Conservation (phyloP, 2,113 vertebrate species). For the Oxyruncus cristatus region DNA sequence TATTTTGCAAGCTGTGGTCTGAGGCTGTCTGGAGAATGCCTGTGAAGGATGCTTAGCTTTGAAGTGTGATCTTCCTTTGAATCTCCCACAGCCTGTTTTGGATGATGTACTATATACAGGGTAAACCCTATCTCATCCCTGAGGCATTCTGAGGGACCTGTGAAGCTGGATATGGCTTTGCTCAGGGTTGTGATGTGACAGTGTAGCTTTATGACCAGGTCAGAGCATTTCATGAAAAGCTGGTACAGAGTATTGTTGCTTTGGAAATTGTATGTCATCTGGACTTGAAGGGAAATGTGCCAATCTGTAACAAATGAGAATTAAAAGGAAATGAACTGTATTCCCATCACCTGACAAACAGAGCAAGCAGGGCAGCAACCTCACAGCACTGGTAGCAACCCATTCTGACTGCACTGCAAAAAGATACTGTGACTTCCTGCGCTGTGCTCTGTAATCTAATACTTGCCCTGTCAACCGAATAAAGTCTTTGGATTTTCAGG, state of each 20-base stretch:
- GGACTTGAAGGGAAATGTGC: not conserved
- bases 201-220: not conserved
- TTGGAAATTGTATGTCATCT: not conserved
- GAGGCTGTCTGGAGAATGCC: not conserved
- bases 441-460: not conserved
- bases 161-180: not conserved
- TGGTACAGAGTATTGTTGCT: not conserved
- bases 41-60: not conserved
- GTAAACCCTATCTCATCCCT: not conserved
- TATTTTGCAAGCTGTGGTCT: not conserved
- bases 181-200: not conserved
- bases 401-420: not conserved
- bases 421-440: not conserved
- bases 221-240: not conserved
- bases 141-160: not conserved
- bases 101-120: not conserved
- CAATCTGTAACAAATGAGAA: not conserved
- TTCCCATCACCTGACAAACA: not conserved
- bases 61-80: not conserved
- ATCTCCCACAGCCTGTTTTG: not conserved
- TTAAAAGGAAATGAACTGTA: not conserved
- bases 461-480: not conserved
- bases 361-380: not conserved
- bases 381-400: not conserved
- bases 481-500: not conserved